These are phyloP conservation scores for Diabrotica balteata DNA, from an alignment of 2,888 invertebrate species.

Conservation along the genomic window DNA sequence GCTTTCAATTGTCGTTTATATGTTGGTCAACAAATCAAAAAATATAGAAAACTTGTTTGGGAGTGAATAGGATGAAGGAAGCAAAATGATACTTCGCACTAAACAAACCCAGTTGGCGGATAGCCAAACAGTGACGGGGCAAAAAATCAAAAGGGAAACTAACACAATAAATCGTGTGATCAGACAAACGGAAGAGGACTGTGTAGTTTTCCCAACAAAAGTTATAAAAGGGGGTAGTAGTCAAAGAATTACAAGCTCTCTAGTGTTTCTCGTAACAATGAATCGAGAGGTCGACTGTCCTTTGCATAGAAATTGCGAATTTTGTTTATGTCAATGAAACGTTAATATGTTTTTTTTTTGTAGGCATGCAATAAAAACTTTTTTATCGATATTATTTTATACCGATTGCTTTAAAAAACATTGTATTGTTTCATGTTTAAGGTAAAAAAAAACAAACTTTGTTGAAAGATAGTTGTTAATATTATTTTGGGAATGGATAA, in stretches of 20 bases:
- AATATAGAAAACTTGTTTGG: slow-evolving; percentile 34
- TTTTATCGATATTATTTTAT: too few species aligned
- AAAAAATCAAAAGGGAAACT: slow-evolving; percentile 9
- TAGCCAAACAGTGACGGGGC: slow-evolving; percentile 35
- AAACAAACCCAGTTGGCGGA: slow-evolving; percentile 44
- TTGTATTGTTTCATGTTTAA: too few species aligned
- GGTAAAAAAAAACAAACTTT: too few species aligned
- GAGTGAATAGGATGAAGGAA: slow-evolving; percentile 35
- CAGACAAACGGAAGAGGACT: slow-evolving; percentile 14
- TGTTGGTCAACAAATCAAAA: slow-evolving; percentile 35
- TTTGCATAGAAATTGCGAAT: neutral
- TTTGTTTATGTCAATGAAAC: too few species aligned
- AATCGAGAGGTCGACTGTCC: neutral
- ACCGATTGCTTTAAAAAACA: too few species aligned
- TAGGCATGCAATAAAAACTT: too few species aligned
- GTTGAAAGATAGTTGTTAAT: too few species aligned
- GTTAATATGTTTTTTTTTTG: too few species aligned
- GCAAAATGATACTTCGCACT: slow-evolving; percentile 40
- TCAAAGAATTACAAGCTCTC: slow-evolving; percentile 3
- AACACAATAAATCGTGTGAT: slow-evolving; percentile 20
- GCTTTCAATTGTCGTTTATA: slow-evolving; percentile 34
- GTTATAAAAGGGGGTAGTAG: neutral
- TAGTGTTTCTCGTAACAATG: neutral
- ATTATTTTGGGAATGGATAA: too few species aligned
- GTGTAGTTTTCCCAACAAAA: slow-evolving; percentile 15